phyloP scores from a whole-genome alignment of 2,113 vertebrate genomes.

The Oreotrochilus melanogaster region DNA sequence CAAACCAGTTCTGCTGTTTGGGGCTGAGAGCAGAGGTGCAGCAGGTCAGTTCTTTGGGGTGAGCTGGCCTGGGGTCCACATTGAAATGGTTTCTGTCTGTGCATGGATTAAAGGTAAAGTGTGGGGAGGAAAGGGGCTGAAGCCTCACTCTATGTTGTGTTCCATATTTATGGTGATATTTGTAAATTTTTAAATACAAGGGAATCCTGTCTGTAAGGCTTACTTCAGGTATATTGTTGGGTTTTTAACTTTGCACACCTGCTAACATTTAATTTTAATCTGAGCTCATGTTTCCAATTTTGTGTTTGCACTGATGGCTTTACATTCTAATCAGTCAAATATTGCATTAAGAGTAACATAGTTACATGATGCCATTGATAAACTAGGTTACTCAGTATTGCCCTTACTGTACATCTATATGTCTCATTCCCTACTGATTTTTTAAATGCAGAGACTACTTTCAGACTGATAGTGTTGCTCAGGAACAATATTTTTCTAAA shows the following conservation, averaged over 20 bases:
- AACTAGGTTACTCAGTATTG: not conserved
- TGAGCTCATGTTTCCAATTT: not conserved
- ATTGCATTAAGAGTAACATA: not conserved
- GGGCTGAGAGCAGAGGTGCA: not conserved
- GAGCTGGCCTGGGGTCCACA: not conserved
- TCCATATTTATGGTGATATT: not conserved
- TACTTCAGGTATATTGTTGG: not conserved
- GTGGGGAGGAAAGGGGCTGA: not conserved
- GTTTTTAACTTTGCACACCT: not conserved
- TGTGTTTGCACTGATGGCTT: not conserved
- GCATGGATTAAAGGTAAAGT: not conserved
- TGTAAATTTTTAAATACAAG: not conserved
- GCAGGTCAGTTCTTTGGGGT: not conserved
- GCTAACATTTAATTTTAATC: not conserved
- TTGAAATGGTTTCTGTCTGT: not conserved
- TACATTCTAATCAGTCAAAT: not conserved
- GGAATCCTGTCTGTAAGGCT: not conserved
- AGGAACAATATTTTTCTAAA: not conserved
- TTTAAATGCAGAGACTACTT: not conserved
- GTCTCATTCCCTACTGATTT: not conserved
- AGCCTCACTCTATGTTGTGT: not conserved
- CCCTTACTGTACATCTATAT: not conserved
- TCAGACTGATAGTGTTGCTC: not conserved
- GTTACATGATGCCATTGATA: not conserved
- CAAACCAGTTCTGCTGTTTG: not conserved